Evolutionary conservation across 2,113 vertebrate species (phyloP), one percentile per base, ranked within the genome.

Genomic region (Polypterus senegalus): DNA sequence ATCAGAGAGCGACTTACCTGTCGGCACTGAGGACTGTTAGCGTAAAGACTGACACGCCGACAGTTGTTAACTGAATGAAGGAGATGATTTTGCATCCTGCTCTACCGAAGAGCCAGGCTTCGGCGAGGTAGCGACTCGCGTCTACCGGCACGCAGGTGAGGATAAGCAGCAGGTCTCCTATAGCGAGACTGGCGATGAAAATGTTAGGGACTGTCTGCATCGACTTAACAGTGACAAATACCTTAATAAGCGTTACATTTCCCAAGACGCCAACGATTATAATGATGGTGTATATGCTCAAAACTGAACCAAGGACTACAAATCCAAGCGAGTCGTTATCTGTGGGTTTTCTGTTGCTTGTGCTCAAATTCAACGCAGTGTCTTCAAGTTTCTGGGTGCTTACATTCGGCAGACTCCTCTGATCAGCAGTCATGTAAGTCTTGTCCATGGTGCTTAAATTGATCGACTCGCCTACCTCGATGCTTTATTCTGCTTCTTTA

Each of bases 141-240:
- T 89, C 87, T 63, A 88, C 76, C 0, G 87, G 87, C 63, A 89
- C 86, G 46, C 87, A 89, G 5, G 86, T 88, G 63, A 89, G 48
- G 59, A 89, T 73, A 52, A 89, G 86, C 63, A 89, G 73, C 53
- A 88, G 71, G 63, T 89, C 87, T 70, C 87, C 86, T 2, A 89
- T 85, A 11, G 87, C 87, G 72, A 89, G 69, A 69, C 86, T 89
- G 65, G 86, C 85, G 72, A 89, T 88, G 70, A 88, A 88, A 72
- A 89, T 85, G 70, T 89, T 89, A 11, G 86, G 87, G 67, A 87
- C 83, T 0, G 84, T 88, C 75, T 88, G 87, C 84, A 89, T 86
- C 8, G 86, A 82, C 72, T 84, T 87, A 48, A 82, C 83, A 78
- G 87, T 86, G 78, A 88, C 86, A 71, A 89, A 88, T 60, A 86